Percentiles rank a stretch among this genome's conserved stretches.
Conservation (phyloP, 1,140 invertebrate species). For the Rhopalosiphum padi region DNA sequence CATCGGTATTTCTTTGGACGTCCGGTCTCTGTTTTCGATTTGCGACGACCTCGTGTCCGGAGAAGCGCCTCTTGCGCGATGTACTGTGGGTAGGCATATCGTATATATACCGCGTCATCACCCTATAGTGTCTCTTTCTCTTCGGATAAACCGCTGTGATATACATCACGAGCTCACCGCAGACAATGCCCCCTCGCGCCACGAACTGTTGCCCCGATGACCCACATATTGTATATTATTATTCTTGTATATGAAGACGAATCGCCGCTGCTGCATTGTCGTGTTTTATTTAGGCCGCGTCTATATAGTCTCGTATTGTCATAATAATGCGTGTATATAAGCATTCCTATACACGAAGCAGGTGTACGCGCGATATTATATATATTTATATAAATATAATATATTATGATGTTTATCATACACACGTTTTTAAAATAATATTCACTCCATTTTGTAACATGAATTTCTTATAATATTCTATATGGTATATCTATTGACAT, state of each 20-base stretch:
- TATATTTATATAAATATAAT: background rate
- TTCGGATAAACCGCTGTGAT: background rate
- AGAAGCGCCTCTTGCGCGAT: background rate
- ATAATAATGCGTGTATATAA: background rate
- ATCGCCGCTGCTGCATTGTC: background rate
- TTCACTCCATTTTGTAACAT: background rate
- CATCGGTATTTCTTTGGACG: background rate
- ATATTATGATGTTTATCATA: background rate
- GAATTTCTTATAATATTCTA: background rate
- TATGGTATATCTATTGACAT: background rate
- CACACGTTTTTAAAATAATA: background rate
- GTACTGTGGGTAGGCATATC: background rate
- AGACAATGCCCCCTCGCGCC: background rate
- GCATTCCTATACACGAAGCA: background rate
- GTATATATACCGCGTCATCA: background rate
- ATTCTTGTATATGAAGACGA: background rate
- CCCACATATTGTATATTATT: slow-evolving; percentile 14
- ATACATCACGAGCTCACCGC: background rate
- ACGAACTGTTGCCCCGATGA: slow-evolving; percentile 37
- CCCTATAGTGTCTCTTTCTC: background rate
- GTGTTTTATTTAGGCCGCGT: background rate
- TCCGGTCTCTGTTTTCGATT: background rate
- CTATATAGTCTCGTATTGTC: background rate
- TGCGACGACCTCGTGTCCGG: background rate
- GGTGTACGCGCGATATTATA: background rate